Evolutionary conservation across 2,797 vertebrate species (phyloP), one percentile per base, ranked within the genome.

Genomic region (Channallabes apus): DNA sequence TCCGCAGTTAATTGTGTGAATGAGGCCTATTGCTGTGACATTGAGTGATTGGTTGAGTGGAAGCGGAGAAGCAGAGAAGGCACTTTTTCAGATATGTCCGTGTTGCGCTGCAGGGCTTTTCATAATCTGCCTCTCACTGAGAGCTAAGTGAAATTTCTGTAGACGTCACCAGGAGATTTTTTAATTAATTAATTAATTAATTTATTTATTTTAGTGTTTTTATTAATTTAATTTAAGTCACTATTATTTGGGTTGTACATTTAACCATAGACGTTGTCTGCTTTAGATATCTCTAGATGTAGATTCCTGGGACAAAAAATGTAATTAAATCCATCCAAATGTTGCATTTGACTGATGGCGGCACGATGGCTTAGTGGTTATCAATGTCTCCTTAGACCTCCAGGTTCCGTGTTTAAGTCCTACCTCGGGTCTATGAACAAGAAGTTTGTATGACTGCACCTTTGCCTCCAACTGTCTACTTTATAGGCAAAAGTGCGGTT

Each of bases 51-150:
- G 24, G 41, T 68, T 24, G 17, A 51, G 12, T 71, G 80, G 51
- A 32, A 78, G 46, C 62, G 65, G 38, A 72, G 58, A 6, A 79
- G 41, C 73, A 78, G 38, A 72, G 58, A 6, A 80, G 41, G 27
- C 76, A 86, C 24, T 41, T 79, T 82, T 62, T 51, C 29, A 80
- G 9, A 38, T 17, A 15, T 75, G 77, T 46, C 81, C 58, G 41
- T 35, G n/a, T 61, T 71, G 51, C 1, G n/a, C 83, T 58, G 32
- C 76, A 69, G 51, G 71, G 72, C 62, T 61, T 75, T 61, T 72
- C 51, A 29, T 54, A 51, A 27, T 73, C 41, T 56, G n/a, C n/a
- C 64, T 86, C 51, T 80, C 85, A n/a, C 12, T 22, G 38, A 84
- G 71, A 29, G 71, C 41, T 8, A 64, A 80, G 65, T 67, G 29